These are phyloP conservation scores for Falco rusticolus DNA, from an alignment of 2,797 vertebrate genomes.

Conservation along the genomic window DNA sequence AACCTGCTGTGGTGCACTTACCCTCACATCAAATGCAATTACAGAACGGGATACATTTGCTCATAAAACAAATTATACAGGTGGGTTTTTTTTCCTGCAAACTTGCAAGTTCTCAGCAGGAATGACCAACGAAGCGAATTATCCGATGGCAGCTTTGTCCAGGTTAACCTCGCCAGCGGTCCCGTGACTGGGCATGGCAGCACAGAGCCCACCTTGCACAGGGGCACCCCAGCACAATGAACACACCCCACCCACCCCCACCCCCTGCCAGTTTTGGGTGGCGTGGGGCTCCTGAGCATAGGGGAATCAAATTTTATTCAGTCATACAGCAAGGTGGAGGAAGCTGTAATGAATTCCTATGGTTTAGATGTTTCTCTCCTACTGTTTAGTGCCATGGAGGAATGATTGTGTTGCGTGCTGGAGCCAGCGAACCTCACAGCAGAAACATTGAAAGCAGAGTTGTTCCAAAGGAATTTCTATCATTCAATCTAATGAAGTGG, in stretches of 20 bases:
- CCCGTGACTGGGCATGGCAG: not conserved
- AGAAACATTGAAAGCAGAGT: not conserved
- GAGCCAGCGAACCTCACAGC: not conserved
- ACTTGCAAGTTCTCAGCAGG: not conserved
- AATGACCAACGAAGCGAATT: not conserved
- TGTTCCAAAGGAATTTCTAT: not conserved
- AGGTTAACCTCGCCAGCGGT: not conserved
- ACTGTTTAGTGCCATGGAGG: not conserved
- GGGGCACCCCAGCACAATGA: not conserved
- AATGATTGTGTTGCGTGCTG: not conserved
- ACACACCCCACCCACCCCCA: not conserved
- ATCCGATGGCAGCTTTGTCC: not conserved
- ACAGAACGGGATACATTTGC: not conserved
- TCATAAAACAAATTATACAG: not conserved
- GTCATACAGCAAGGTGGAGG: not conserved
- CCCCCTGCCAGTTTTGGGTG: not conserved
- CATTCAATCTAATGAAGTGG: not conserved
- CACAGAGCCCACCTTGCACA: not conserved
- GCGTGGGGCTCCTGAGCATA: not conserved
- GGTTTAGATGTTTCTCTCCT: not conserved
- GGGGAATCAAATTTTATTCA: not conserved
- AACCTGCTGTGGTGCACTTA: accelerated
- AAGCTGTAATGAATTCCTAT: not conserved
- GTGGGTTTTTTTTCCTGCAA: not conserved
- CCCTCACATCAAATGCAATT: not conserved